phyloP scores from a whole-genome alignment of 2,113 vertebrate species.

The Cinclus mexicanus region DNA sequence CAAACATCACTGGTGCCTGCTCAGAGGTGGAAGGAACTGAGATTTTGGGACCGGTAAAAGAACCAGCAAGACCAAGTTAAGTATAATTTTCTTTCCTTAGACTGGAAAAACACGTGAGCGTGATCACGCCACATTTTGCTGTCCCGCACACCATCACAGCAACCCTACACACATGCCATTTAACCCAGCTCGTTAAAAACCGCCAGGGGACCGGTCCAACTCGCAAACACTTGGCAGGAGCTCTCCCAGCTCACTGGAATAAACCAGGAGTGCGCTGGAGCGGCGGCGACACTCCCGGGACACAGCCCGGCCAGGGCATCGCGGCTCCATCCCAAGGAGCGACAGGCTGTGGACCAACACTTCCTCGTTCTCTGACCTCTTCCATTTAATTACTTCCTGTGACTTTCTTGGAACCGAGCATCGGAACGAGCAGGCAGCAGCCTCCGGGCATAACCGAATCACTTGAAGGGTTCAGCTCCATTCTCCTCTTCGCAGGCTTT shows the following conservation, averaged over 20 bases:
- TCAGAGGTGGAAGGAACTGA: not conserved
- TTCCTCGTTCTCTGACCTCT: conserved; percentile 80
- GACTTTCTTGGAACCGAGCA: conserved; percentile 69
- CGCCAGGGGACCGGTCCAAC: not conserved
- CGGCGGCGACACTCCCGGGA: not conserved
- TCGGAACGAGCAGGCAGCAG: conserved; percentile 4
- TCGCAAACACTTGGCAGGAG: not conserved
- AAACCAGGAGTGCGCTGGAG: rapidly evolving
- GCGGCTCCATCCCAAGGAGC: conserved; percentile 49
- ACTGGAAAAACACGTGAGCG: rapidly evolving
- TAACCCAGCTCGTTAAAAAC: not conserved
- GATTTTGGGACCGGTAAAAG: not conserved
- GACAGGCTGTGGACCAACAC: conserved; percentile 62
- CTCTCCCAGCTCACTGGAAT: not conserved
- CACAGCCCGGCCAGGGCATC: not conserved
- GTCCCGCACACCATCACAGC: not conserved
- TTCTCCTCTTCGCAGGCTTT: not conserved
- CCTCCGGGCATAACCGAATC: not conserved
- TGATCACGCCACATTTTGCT: rapidly evolving
- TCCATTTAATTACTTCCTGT: conserved; percentile 82
- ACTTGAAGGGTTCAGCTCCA: not conserved
- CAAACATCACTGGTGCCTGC: rapidly evolving
- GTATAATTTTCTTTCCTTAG: not conserved
- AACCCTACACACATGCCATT: not conserved
- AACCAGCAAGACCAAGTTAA: rapidly evolving